Evolutionary conservation across 2,113 vertebrate species (phyloP), one percentile per base, ranked within the genome.

Genomic region (Rhea americana): DNA sequence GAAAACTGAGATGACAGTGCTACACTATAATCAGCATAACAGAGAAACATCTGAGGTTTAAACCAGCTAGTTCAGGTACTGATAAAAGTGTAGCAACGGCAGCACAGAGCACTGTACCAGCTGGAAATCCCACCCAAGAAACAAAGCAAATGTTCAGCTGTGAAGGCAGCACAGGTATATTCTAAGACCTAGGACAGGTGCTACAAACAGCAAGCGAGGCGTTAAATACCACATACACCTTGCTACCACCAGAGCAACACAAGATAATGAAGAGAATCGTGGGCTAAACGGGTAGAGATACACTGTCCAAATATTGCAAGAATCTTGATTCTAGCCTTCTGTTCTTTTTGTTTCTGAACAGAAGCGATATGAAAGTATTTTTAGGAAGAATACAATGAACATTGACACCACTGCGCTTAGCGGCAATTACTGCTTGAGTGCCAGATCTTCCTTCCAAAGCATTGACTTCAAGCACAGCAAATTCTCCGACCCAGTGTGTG

Each of bases 361-460:
- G 96, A 93, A 79, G 45, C 50, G 53, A 25, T 96, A 92, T 0
- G 43, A 74, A 26, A 9, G 22, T 2, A 50, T 13, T 24, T 89
- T 85, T 16, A 83, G 90, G 75, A 87, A 85, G 85, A 50, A 80
- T 1, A 45, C 63, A 1, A 63, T 95, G 85, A 89, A 39, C n/a
- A 78, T 97, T 1, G 14, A 93, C 30, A 61, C 85, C 56, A 82
- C 77, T 12, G 77, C 82, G 0, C 86, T 96, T 19, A 50, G 22
- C 18, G 93, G 91, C 61, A 94, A 84, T 32, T 95, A 96, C 85
- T 97, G 97, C n/a, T 37, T 97, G 32, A 95, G 61, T 51, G 95
- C 96, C 85, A 94, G 94, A 55, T 75, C 94, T 8, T 53, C 85
- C 56, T 81, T 48, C 3, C 76, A 89, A 13, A 89, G 47, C 47